Evolutionary conservation across 2,797 vertebrate species (phyloP), one percentile per base, ranked within the genome.

Genomic region (Danio jaintianensis): DNA sequence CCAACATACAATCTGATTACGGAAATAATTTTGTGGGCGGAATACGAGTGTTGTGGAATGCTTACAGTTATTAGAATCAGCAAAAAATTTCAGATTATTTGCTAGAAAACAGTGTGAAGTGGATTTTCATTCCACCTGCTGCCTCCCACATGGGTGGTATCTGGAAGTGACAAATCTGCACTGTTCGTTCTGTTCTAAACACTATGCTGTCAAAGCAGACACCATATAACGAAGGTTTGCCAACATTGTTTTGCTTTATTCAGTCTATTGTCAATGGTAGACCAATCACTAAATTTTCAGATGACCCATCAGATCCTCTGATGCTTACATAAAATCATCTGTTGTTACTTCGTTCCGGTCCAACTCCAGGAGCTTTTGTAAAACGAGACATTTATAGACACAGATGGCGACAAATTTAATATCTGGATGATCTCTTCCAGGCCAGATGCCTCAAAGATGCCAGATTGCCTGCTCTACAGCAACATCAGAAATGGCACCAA

Each of bases 341-440:
- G 52, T 22, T 80, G 20, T 59, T 68, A 3, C n/a, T 73, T 0
- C 15, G 3, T 8, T 45, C 48, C 4, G 40, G 42, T 0, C 52
- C 36, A 45, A 1, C 38, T 74, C 18, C 64, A 18, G 64, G 53
- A 45, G 38, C 38, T 8, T 80, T 80, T 0, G 59, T 80, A 2
- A 80, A 73, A 4, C 78, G 73, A 29, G 69, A 64, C 6, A 11
- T 73, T 2, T 56, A 72, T 38, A 2, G 50, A 6, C 10, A 43
- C 7, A 43, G 68, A 53, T 82, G 81, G 81, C 50, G 12, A 15
- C 72, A 81, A 62, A 71, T 75, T 15, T 71, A 81, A n/a, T 81
- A 68, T n/a, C 9, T 81, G 38, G 79, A 71, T 7, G 80, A 81
- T 43, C 8, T 45, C 8, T 76, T 78, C 13, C 82, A 75, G 81